A percentile compares a stretch with the other conserved stretches of the same genome.
These are phyloP conservation scores for Willowsia nigromaculata DNA, from an alignment of 2,888 invertebrate genomes.

Conservation along the genomic window DNA sequence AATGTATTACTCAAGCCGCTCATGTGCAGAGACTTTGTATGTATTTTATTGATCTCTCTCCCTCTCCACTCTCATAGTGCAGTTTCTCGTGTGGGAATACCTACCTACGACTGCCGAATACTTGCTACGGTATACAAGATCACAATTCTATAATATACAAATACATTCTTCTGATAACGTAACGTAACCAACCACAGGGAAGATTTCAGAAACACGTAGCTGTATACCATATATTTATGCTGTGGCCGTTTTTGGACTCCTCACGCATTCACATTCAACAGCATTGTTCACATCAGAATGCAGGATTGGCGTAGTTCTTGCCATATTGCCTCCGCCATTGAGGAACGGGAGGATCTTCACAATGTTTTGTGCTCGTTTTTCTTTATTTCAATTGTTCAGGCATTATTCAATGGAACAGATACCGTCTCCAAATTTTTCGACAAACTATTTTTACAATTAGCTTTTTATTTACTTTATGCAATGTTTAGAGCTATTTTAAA, in stretches of 20 bases:
- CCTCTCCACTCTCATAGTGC: background rate
- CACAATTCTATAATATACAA: background rate
- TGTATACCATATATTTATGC: background rate
- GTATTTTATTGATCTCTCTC: constrained; percentile 62
- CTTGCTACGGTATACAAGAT: background rate
- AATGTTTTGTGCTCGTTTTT: constrained; percentile 14
- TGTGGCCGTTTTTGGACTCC: background rate
- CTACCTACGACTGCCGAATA: background rate
- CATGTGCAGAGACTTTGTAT: constrained; percentile 71
- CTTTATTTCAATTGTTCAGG: background rate
- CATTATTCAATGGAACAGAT: background rate
- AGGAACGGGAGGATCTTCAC: constrained; percentile 73
- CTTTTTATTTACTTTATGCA: no score
- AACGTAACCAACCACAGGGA: constrained; percentile 27
- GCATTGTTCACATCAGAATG: background rate
- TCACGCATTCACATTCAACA: background rate
- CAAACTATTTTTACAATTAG: no score
- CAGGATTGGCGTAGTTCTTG: constrained; percentile 33
- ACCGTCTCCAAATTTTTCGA: no score
- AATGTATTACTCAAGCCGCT: constrained; percentile 58
- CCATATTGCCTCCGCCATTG: constrained; percentile 68
- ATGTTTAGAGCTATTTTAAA: no score
- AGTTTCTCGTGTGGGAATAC: background rate
- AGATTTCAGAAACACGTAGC: background rate
- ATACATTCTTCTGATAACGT: background rate